phyloP scores from a whole-genome alignment of 2,888 invertebrate species.

The Pristionchus mayeri region DNA sequence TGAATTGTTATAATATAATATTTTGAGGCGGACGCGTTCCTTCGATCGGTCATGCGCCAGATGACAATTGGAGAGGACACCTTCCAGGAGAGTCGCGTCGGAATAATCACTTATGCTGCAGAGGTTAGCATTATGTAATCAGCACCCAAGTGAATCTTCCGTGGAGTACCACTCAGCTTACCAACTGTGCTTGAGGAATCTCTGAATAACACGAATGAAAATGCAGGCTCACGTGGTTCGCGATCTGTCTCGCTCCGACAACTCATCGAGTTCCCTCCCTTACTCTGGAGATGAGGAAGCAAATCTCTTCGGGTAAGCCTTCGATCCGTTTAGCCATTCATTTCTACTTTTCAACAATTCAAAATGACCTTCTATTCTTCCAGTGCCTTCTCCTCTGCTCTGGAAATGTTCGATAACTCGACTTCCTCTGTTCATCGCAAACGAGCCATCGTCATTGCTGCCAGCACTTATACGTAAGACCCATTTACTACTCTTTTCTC shows the following conservation, averaged over 20 bases:
- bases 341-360: too few species aligned
- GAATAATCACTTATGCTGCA: slow-evolving; percentile 33
- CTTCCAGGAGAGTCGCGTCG: slow-evolving; percentile 23
- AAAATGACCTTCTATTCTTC: not conserved
- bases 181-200: too few species aligned
- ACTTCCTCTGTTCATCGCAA: not conserved
- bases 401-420: not conserved
- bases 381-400: slow-evolving; percentile 17
- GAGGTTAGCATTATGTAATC: not conserved
- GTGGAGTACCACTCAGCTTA: too few species aligned
- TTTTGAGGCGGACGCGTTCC: slow-evolving; percentile 5
- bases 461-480: not conserved
- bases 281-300: slow-evolving; percentile 7
- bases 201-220: not conserved
- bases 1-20: too few species aligned
- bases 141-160: too few species aligned
- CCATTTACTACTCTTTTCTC: not conserved
- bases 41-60: not conserved
- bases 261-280: too few species aligned
- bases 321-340: not conserved
- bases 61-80: not conserved
- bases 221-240: not conserved
- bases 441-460: not conserved
- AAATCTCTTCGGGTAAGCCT: not conserved
- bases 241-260: not conserved